phyloP scores from a whole-genome alignment of 2,113 vertebrate genomes.

The Trachemys scripta region DNA sequence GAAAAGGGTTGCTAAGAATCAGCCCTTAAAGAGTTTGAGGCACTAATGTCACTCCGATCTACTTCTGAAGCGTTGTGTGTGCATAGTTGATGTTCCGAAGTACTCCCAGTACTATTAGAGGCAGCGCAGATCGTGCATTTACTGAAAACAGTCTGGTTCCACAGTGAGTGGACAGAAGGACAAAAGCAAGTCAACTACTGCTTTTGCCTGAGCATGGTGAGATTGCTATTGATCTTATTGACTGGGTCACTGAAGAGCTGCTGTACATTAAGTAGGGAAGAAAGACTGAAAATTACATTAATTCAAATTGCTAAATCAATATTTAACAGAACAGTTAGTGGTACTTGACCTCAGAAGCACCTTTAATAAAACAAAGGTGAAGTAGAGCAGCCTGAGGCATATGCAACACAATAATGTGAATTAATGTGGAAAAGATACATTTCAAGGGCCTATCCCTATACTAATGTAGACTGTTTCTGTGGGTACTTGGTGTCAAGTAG shows the following conservation, averaged over 20 bases:
- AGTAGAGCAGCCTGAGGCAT: constrained; percentile 41
- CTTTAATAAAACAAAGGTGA: constrained; percentile 77
- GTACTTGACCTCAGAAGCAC: constrained; percentile 68
- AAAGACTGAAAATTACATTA: constrained; percentile 77
- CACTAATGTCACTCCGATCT: background rate
- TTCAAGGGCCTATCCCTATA: background rate
- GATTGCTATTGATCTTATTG: constrained; percentile 77
- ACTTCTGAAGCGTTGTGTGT: background rate
- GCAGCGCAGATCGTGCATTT: constrained; percentile 1
- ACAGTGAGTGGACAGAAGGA: background rate
- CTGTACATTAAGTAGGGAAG: constrained; percentile 70
- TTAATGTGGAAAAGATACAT: background rate
- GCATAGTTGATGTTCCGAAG: background rate
- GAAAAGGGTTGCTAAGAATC: background rate
- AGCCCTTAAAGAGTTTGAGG: background rate
- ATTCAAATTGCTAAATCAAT: constrained; percentile 81
- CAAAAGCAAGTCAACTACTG: background rate
- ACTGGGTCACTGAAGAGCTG: constrained; percentile 67
- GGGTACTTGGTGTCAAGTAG: background rate
- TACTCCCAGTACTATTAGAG: background rate
- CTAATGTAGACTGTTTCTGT: background rate
- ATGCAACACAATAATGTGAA: constrained; percentile 51
- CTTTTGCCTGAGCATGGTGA: background rate
- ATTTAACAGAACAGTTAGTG: constrained; percentile 75
- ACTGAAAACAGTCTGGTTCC: constrained; percentile 1